Evolutionary conservation across 2,113 vertebrate genomes (phyloP), one percentile per base, ranked within the genome.

Genomic region (Okapia johnstoni): DNA sequence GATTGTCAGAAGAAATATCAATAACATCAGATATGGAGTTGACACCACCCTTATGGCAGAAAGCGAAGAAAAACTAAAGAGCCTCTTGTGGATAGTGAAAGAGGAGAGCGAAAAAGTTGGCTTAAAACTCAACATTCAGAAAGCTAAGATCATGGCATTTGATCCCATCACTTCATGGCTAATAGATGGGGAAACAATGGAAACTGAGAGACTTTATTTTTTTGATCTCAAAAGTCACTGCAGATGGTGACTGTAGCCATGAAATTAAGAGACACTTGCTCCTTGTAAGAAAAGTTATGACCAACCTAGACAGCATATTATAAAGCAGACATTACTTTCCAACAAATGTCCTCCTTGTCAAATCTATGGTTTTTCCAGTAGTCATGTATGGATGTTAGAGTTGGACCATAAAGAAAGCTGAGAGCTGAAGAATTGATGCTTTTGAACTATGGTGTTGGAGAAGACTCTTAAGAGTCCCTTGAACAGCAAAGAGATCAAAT

Each of bases 261-360:
- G 2, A 70, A 70, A 36, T 70, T 36, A 36, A 66, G n/a, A 70
- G 63, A 21, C 63, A 36, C n/a, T 66, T 66, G 63, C 33, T 70
- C n/a, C 63, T 66, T 66, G 63, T 5, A 66, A 21, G 33, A 17
- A n/a, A 66, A 36, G 33, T 66, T 66, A 36, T 66, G 17, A n/a
- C 63, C 33, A 66, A 36, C 4, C 8, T 66, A 36, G 63, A 66
- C 33, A 66, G 63, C 63, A 66, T 36, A 36, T 36, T 66, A 66
- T 36, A 21, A 36, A 66, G 63, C 33, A 36, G 17, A n/a, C 8
- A 70, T 70, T 21, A 36, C 33, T 10, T 66, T 36, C n/a, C 4
- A 70, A 36, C 8, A 70, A 36, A 5, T 8, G 33, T 36, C 0
- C 0, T 4, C 4, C 9, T 21, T 21, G 8, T 66, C 17, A 36